Conservation (phyloP, 2,888 invertebrate genomes). For the Pristionchus maxplancki region DNA sequence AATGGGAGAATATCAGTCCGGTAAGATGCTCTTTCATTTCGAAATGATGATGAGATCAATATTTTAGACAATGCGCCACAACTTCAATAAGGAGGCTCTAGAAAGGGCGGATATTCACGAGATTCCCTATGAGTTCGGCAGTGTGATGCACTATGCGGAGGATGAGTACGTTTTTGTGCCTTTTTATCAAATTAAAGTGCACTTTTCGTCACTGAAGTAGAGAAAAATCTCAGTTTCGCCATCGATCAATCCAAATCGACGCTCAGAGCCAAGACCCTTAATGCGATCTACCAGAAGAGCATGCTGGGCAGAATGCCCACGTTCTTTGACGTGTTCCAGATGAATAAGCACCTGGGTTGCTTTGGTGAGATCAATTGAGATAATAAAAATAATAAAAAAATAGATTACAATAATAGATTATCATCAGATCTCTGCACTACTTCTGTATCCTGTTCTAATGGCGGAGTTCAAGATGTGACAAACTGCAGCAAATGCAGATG, state of each 20-base stretch:
- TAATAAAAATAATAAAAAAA: too few species aligned
- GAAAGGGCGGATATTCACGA: background rate
- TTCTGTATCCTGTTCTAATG: conserved; percentile 50
- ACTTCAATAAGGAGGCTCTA: conserved; percentile 4
- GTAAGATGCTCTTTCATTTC: background rate
- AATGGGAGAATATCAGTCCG: conserved; percentile 38
- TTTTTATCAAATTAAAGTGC: background rate
- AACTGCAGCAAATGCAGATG: conserved; percentile 52
- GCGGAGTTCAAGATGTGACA: conserved; percentile 53
- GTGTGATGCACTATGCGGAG: conserved; percentile 41
- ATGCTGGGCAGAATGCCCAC: conserved; percentile 46
- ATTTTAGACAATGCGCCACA: conserved; percentile 17
- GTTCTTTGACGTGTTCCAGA: conserved; percentile 31
- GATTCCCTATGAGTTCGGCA: conserved; percentile 45
- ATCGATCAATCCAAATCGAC: background rate
- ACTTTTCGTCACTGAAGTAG: too few species aligned
- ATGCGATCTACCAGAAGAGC: conserved; percentile 21
- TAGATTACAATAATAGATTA: background rate
- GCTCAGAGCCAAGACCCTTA: background rate
- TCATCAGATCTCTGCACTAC: conserved; percentile 46
- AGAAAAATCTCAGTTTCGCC: conserved; percentile 11
- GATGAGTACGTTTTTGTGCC: background rate
- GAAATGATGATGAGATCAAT: background rate
- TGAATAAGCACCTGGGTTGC: conserved; percentile 31
- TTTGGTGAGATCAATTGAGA: conserved; percentile 5